Evolutionary conservation across 2,888 invertebrate species (phyloP).

Genomic region (Chaetogeoica ovagalla): DNA sequence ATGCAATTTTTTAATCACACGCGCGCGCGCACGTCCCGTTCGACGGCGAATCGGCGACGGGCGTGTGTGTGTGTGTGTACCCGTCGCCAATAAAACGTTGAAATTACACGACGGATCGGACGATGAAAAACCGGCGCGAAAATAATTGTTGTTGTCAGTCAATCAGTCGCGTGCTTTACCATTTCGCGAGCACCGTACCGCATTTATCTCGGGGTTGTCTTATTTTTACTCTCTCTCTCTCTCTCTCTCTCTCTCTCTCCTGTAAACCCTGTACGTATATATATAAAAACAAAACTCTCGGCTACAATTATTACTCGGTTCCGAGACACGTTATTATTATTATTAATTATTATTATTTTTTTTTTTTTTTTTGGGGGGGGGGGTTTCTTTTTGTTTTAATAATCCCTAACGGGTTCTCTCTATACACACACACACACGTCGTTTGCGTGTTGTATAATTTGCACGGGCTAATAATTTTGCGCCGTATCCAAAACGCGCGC

Average conservation of each 20-base stretch:
- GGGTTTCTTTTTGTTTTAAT: too few relatives aligned
- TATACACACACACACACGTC: neutral
- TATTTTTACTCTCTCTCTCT: too few relatives aligned
- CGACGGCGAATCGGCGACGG: neutral
- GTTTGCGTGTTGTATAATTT: constrained; percentile 10
- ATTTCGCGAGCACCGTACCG: constrained; percentile 8
- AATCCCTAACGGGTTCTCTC: constrained; percentile 34
- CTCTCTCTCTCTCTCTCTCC: neutral
- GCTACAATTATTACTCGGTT: neutral
- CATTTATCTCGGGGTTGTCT: too few relatives aligned
- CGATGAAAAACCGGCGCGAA: neutral
- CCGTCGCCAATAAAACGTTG: too few relatives aligned
- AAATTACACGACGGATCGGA: too few relatives aligned
- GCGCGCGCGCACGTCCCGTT: constrained; percentile 10
- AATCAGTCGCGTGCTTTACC: constrained; percentile 32
- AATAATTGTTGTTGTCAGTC: neutral
- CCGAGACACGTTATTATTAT: neutral
- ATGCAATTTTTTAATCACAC: constrained; percentile 8
- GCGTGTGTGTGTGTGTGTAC: too few relatives aligned
- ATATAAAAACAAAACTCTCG: neutral
- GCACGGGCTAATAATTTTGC: neutral
- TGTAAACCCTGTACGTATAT: too few relatives aligned
- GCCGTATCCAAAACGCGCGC: constrained; percentile 22
- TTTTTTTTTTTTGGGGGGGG: too few relatives aligned
- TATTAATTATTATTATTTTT: neutral